A percentile compares a stretch with the other conserved stretches of the same genome.
These are phyloP conservation scores for Rutpela maculata DNA, from an alignment of 2,888 invertebrate species.

Conservation along the genomic window DNA sequence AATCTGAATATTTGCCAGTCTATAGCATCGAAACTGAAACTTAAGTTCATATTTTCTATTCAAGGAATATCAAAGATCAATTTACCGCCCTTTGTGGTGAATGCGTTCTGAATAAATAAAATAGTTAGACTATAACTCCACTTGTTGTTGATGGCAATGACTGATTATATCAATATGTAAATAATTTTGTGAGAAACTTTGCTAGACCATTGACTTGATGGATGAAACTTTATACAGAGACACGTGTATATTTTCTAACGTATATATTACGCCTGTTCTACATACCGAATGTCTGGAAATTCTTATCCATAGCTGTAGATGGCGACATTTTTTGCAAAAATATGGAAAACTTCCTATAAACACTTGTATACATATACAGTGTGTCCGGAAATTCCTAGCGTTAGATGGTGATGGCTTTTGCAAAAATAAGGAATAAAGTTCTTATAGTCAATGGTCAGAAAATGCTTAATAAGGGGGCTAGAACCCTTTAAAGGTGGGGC, in stretches of 20 bases:
- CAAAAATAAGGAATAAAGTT: too few species aligned
- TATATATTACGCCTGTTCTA: not conserved
- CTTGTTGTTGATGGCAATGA: too few species aligned
- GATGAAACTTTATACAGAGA: not conserved
- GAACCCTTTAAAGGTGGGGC: too few species aligned
- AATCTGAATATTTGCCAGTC: slow-evolving; percentile 21
- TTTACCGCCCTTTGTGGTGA: slow-evolving; percentile 1
- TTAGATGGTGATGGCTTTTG: too few species aligned
- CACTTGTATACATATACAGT: too few species aligned
- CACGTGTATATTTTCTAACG: not conserved
- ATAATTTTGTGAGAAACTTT: not conserved
- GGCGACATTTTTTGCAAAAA: too few species aligned
- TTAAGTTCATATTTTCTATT: slow-evolving; percentile 28
- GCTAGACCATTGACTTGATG: not conserved
- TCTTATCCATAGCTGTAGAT: too few species aligned
- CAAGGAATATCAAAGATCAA: slow-evolving; percentile 8
- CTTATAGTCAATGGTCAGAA: too few species aligned
- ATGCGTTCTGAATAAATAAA: slow-evolving; percentile 13
- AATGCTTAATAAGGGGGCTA: too few species aligned
- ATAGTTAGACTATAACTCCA: not conserved
- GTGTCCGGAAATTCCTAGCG: too few species aligned
- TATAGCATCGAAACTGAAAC: slow-evolving; percentile 22
- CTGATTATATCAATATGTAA: not conserved
- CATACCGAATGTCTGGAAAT: too few species aligned
- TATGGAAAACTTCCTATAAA: too few species aligned